Conservation (phyloP, 2,113 vertebrate species). For the Cynopterus brachyotis region DNA sequence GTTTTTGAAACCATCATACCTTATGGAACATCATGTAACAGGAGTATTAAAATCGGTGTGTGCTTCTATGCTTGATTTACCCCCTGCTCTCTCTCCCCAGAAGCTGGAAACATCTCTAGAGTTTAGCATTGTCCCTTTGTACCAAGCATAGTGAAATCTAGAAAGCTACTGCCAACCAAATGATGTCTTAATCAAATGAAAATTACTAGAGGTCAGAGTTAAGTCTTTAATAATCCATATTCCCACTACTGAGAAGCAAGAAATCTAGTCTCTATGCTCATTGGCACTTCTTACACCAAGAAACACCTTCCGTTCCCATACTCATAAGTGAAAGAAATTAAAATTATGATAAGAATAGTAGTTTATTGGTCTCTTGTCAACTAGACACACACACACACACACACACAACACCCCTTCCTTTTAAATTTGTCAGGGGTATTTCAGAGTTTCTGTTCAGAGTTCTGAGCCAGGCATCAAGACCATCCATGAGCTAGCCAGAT, state of each 20-base stretch:
- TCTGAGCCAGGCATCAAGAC: neutral
- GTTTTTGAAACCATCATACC: neutral
- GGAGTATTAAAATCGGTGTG: neutral
- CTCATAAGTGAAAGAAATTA: neutral
- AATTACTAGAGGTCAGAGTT: no score
- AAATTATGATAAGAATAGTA: neutral
- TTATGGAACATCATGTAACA: rapidly evolving
- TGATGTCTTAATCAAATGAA: neutral
- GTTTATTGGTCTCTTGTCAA: neutral
- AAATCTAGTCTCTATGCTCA: neutral
- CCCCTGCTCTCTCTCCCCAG: no score
- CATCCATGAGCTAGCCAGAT: neutral
- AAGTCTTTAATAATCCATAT: neutral
- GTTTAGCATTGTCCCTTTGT: neutral
- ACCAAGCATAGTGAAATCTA: no score
- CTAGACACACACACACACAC: no score
- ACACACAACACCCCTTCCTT: rapidly evolving
- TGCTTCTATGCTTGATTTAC: rapidly evolving
- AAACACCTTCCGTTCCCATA: neutral
- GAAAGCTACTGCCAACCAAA: neutral
- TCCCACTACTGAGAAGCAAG: neutral
- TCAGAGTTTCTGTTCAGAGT: neutral
- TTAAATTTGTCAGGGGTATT: neutral
- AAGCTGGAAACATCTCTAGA: neutral
- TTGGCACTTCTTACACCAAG: neutral